A percentile compares a stretch with the other conserved stretches of the same genome.
Evolutionary conservation across 2,113 vertebrate genomes (phyloP).

Genomic region (human (Homo sapiens)): DNA sequence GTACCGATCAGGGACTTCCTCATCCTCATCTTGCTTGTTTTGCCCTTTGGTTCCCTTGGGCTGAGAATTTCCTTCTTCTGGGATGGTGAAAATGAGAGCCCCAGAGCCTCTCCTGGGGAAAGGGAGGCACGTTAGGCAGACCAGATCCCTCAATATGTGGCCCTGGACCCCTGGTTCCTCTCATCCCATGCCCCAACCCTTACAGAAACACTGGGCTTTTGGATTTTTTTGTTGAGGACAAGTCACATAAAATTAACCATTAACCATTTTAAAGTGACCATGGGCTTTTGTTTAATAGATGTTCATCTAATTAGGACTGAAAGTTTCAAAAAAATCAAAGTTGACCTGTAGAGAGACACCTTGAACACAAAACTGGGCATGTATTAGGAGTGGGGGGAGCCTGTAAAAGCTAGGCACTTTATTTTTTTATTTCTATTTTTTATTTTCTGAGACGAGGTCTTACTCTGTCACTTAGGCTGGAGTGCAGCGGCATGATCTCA

Average conservation of each 20-base stretch:
- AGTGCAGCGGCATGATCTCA: too few species aligned
- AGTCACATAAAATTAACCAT: conserved; percentile 33
- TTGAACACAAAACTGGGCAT: neutral
- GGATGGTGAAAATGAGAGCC: conserved; percentile 64
- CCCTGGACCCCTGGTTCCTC: neutral
- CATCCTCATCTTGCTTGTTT: conserved; percentile 34
- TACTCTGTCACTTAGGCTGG: too few species aligned
- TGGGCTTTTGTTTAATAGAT: conserved; percentile 20
- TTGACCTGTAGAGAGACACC: neutral
- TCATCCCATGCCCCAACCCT: neutral
- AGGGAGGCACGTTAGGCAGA: conserved; percentile 23
- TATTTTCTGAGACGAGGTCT: too few species aligned
- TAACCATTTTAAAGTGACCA: neutral
- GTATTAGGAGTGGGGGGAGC: neutral
- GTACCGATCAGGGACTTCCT: neutral
- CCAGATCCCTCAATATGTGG: neutral
- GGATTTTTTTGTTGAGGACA: neutral
- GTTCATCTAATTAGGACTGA: neutral
- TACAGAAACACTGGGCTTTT: conserved; percentile 26
- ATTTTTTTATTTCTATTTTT: too few species aligned
- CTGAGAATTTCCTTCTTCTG: conserved; percentile 64
- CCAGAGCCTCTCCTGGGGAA: conserved; percentile 64
- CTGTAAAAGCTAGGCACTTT: neutral
- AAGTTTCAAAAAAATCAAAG: conserved; percentile 33
- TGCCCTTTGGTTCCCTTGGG: conserved; percentile 24